These are phyloP conservation scores for Trileptium ribeirensis DNA, from an alignment of 2,888 invertebrate species.

Conservation along the genomic window DNA sequence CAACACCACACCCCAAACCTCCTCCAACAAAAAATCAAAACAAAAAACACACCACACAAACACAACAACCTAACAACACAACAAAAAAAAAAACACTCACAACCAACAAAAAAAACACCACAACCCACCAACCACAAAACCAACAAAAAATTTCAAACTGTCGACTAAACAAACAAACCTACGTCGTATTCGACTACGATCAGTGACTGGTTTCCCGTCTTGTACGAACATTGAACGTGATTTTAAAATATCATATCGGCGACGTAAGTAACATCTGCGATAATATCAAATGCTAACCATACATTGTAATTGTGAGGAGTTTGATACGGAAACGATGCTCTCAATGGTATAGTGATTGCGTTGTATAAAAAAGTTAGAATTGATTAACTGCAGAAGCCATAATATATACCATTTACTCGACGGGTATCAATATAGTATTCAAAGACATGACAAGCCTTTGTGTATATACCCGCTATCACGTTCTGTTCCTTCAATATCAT, in stretches of 20 bases:
- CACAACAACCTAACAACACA: no score
- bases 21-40: no score
- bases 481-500: no score
- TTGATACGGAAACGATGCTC: conserved; percentile 69
- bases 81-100: no score
- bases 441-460: no score
- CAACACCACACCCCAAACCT: no score
- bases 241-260: conserved; percentile 63
- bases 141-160: conserved; percentile 64
- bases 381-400: conserved; percentile 73
- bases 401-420: no score
- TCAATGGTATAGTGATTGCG: conserved; percentile 71
- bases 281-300: conserved; percentile 71
- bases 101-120: no score
- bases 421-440: no score
- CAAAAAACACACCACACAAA: no score
- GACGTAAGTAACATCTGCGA: conserved; percentile 69
- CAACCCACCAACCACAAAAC: no score
- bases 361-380: conserved; percentile 74
- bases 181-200: conserved; percentile 63
- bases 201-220: conserved; percentile 49
- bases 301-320: conserved; percentile 61
- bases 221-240: conserved; percentile 46
- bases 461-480: no score
- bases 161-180: conserved; percentile 68